Conservation (phyloP, 2,113 vertebrate species). For the Pristiophorus japonicus region DNA sequence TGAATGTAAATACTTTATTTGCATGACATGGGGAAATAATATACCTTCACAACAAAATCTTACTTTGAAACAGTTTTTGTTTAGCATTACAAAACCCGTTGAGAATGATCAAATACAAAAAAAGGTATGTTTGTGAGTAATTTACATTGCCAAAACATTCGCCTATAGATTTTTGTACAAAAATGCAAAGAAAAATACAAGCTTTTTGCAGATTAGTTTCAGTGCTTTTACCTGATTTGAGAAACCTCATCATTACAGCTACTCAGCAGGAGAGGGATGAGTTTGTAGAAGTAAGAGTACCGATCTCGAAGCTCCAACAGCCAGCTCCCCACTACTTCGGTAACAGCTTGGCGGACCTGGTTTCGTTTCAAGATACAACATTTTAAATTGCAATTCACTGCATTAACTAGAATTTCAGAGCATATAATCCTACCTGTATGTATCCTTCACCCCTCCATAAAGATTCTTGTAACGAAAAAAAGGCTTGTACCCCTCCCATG, state of each 20-base stretch:
- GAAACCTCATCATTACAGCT: constrained; percentile 74
- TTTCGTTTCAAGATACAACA: background rate
- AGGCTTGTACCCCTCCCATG: background rate
- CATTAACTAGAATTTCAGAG: background rate
- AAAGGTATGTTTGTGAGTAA: background rate
- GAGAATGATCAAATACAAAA: background rate
- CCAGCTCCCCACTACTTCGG: constrained; percentile 74
- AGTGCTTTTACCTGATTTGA: constrained; percentile 66
- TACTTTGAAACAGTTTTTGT: background rate
- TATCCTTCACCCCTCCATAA: background rate
- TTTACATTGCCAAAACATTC: background rate
- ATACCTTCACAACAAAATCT: background rate
- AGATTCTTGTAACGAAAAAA: background rate
- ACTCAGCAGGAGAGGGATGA: constrained; percentile 83
- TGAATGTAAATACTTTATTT: background rate
- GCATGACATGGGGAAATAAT: background rate
- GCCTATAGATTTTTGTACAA: background rate
- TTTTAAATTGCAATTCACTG: background rate
- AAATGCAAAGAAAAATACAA: background rate
- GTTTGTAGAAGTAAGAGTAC: constrained; percentile 87
- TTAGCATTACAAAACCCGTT: background rate
- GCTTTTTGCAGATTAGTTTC: background rate
- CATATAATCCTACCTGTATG: background rate
- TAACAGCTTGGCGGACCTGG: constrained; percentile 80
- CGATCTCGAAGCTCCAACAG: constrained; percentile 76